Evolutionary conservation across 2,797 vertebrate species (phyloP), one percentile per base, ranked within the genome.

Genomic region (Coccyzus lansbergi): DNA sequence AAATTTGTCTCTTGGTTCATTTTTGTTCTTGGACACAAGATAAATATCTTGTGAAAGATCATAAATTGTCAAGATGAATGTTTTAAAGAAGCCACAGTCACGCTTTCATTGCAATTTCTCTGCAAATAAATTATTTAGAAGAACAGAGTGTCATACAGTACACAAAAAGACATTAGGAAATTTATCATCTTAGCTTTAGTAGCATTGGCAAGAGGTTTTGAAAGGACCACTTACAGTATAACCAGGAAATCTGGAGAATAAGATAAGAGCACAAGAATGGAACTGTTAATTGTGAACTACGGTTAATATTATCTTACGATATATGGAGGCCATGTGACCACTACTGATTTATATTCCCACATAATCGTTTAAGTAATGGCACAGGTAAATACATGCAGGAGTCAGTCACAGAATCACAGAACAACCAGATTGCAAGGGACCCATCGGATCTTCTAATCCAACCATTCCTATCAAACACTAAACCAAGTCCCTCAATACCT

Each of bases 61-160:
- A 42, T 48, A 86, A 94, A 82, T 65, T 71, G 44, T 82, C 80
- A 84, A 74, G 83, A 91, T 6, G 40, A 88, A 79, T 3, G 5
- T 79, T 89, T 52, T 20, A 15, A 77, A 83, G 62, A 88, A 90
- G 46, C 5, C 36, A 51, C 63, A 94, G 79, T 85, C 69, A 90
- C 3, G 3, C 33, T 79, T 80, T 62, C 60, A 52, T 15, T 51
- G 49, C 52, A 77, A 62, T 79, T 92, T 88, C 46, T 82, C 64
- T 64, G 21, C 31, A 79, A 90, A 81, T 86, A 92, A 64, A 94
- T 95, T 92, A 92, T 83, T 79, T 90, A 90, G 64, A 86, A 90
- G 56, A 93, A 86, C 24, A 72, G 67, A 88, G 70, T 76, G 40
- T 74, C 63, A 79, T 48, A 42, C 7, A 81, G 38, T 82, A 93